phyloP scores from a whole-genome alignment of 2,888 invertebrate genomes.

The Agriotes lineatus region DNA sequence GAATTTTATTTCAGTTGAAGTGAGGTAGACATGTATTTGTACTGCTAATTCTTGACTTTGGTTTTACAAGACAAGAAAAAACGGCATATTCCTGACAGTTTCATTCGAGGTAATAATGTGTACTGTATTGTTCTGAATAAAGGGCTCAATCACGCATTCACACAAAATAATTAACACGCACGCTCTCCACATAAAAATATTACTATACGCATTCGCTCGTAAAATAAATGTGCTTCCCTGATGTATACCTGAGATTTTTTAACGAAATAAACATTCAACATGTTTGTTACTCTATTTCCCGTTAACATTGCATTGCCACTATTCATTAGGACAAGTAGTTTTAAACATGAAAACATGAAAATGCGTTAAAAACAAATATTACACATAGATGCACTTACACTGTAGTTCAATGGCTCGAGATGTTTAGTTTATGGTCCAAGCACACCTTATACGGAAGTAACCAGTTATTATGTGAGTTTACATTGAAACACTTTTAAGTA shows the following conservation, averaged over 20 bases:
- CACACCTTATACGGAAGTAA: conserved; percentile 34
- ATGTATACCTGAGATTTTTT: conserved; percentile 45
- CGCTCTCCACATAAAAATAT: conserved; percentile 36
- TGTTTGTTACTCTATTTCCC: conserved; percentile 45
- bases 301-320: conserved; percentile 63
- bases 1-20: conserved; percentile 39
- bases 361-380: conserved; percentile 44
- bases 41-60: conserved; percentile 45
- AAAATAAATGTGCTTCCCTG: conserved; percentile 41
- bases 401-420: conserved; percentile 38
- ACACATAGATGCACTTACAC: conserved; percentile 48
- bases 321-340: conserved; percentile 40
- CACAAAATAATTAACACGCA: conserved; percentile 28
- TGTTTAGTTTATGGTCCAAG: conserved; percentile 43
- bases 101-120: conserved; percentile 39
- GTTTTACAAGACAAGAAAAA: conserved; percentile 41
- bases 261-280: conserved; percentile 36
- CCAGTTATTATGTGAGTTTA: conserved; percentile 25
- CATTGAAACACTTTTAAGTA: conserved; percentile 36
- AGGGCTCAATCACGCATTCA: conserved; percentile 27
- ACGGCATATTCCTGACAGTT: conserved; percentile 37
- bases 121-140: conserved; percentile 31
- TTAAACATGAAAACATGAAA: conserved; percentile 49
- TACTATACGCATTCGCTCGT: conserved; percentile 37
- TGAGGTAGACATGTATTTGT: conserved; percentile 48